Evolutionary conservation across 2,888 invertebrate species (phyloP), one percentile per base, ranked within the genome.

Genomic region (Hydrotaea diabolus): DNA sequence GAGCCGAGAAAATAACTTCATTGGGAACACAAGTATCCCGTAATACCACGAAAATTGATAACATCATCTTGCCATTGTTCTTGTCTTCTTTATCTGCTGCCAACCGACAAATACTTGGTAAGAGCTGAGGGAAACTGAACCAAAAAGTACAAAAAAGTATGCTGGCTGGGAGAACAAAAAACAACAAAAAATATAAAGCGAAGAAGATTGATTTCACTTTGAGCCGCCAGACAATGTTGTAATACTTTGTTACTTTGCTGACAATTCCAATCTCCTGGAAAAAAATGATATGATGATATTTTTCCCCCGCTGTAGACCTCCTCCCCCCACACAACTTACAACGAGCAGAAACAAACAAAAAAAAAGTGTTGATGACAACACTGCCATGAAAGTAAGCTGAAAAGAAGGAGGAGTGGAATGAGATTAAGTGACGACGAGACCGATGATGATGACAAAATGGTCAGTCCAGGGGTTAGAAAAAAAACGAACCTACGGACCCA

Each of bases 41-140:
- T 85, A 76, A 62, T 85, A 82, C 84, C 82, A 85, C 75, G 82
- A 85, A 85, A 64, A 82, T 82, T 85, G 84, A 85, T 85, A 85
- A 85, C 73, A 85, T 85, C 85, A 82, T 85, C 59, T 79, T 49
- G 79, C 46, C 73, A 79, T 82, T 85, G 75, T 23, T 39, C 43
- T 31, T 23, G 11, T 69, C 64, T 7, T 57, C 23, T 21, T 57
- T 57, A 64, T 64, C 31, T 8, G 9, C 2, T 69, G 11, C 46
- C 69, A 46, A 23, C 46, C 69, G 23, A 23, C 66, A 69, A 80
- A 77, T 76, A 83, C 79, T 76, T 79, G 71, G 75, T 21, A 13
- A 76, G 9, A 66, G n/a, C 53, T 17, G 2, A 75, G 0, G 55
- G 31, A 31, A 31, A 76, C 49, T 0, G 55, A 53, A 76, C 49